Base-by-base conservation (phyloP, 2,797 vertebrate species). In the Myotis pilosus region DNA sequence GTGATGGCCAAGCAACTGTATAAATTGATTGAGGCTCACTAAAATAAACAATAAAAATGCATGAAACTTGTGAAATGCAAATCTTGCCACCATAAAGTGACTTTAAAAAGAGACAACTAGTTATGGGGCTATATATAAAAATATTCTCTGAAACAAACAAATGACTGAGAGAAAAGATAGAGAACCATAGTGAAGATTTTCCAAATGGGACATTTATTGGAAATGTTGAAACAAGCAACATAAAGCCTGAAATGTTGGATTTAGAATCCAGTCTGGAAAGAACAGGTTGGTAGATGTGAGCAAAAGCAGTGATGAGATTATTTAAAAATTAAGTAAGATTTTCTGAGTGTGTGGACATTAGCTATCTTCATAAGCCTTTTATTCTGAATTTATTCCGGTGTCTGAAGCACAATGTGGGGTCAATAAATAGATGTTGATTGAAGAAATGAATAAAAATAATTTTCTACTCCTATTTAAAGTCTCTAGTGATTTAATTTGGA, bases 401-500 rank as follows among this genome's bases (percentile, higher is more conserved):
- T 90, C 36, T 78, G 36, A 88, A 87, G 41, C 28, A 81, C 13
- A 57, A 36, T 23, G 49, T 28, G 25, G 30, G 3, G 47, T 36
- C 23, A 87, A 72, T 84, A 80, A 23, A 80, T 60, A 71, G 28
- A n/a, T 71, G 68, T 86, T 66, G 33, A 89, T 19, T 55, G 53
- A 74, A 78, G 49, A 53, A 49, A 89, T 44, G 8, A 80, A 71
- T 80, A 79, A 82, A 55, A 38, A 44, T 76, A 87, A 76, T 49
- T 57, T 72, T 2, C 7, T 84, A 66, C 36, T 81, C 94, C 25
- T 79, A 17, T 49, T 75, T 74, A 90, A 90, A 90, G 19, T 68
- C 28, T 84, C 25, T 62, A 72, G 13, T 74, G 33, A 81, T 82
- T 95, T 78, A 89, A 74, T 64, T 68, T 94, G 12, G 7, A 91